Conservation (phyloP, 2,113 vertebrate species). For the Muscicapa adusta region DNA sequence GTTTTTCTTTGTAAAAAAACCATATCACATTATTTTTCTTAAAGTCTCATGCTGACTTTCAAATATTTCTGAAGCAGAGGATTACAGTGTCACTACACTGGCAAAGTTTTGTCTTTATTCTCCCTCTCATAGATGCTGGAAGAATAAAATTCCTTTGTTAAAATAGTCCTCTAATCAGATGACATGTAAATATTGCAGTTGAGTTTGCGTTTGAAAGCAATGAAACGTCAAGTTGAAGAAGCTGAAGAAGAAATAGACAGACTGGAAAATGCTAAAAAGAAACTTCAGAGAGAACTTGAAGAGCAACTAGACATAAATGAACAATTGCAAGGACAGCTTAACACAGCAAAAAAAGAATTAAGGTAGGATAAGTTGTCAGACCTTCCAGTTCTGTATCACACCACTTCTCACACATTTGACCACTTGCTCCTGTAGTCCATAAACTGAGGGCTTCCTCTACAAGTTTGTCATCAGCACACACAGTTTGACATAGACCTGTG, state of each 20-base stretch:
- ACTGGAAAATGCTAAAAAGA: conserved; percentile 90
- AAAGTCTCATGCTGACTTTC: neutral
- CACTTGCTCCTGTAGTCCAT: neutral
- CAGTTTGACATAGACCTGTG: neutral
- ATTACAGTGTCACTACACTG: conserved; percentile 24
- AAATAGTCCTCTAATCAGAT: conserved; percentile 36
- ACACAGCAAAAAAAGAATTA: conserved; percentile 80
- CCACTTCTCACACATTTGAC: neutral
- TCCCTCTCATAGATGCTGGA: conserved; percentile 47
- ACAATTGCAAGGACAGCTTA: conserved; percentile 90
- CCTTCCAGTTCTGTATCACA: neutral
- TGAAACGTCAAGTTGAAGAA: conserved; percentile 95
- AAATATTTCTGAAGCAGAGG: neutral
- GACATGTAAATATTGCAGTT: conserved; percentile 73
- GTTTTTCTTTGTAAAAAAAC: neutral
- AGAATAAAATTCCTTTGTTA: conserved; percentile 25
- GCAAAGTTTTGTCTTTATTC: conserved; percentile 51
- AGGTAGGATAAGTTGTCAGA: conserved; percentile 72
- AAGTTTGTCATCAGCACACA: neutral
- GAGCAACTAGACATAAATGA: conserved; percentile 92
- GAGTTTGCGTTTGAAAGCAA: conserved; percentile 91
- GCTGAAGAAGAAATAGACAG: conserved; percentile 96
- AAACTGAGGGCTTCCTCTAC: neutral
- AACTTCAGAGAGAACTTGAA: conserved; percentile 93
- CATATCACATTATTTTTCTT: neutral